These are phyloP conservation scores for Anadara kagoshimensis DNA, from an alignment of 1,140 invertebrate species.

Conservation along the genomic window DNA sequence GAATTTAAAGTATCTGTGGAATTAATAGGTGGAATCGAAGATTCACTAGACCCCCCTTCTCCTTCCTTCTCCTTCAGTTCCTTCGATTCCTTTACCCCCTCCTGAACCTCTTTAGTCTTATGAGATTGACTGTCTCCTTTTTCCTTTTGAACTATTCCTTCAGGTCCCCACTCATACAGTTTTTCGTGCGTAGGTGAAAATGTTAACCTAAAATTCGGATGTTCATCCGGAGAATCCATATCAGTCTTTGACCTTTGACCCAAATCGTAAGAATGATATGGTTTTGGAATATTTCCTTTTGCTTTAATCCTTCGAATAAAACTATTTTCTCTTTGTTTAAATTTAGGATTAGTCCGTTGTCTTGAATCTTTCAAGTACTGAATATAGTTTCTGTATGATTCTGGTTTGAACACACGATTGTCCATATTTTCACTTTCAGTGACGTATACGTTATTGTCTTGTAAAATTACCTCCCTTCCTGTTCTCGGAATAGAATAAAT, in stretches of 20 bases:
- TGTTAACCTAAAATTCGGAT: conserved; percentile 20
- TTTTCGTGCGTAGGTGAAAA: conserved; percentile 18
- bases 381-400: conserved; percentile 44
- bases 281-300: no score
- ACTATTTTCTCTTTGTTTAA: conserved; percentile 30
- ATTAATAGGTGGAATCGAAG: no score
- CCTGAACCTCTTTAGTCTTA: no score
- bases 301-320: conserved; percentile 15
- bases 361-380: conserved; percentile 48
- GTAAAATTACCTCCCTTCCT: background rate
- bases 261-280: no score
- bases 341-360: background rate
- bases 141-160: conserved; percentile 13
- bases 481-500: background rate
- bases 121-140: background rate
- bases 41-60: no score
- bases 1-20: no score
- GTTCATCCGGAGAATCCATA: background rate
- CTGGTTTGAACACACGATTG: conserved; percentile 12
- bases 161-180: conserved; percentile 28
- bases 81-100: no score
- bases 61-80: no score
- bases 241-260: no score
- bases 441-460: background rate
- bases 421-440: conserved; percentile 11